Conservation (phyloP, 2,113 vertebrate species). For the Narcine bancroftii region DNA sequence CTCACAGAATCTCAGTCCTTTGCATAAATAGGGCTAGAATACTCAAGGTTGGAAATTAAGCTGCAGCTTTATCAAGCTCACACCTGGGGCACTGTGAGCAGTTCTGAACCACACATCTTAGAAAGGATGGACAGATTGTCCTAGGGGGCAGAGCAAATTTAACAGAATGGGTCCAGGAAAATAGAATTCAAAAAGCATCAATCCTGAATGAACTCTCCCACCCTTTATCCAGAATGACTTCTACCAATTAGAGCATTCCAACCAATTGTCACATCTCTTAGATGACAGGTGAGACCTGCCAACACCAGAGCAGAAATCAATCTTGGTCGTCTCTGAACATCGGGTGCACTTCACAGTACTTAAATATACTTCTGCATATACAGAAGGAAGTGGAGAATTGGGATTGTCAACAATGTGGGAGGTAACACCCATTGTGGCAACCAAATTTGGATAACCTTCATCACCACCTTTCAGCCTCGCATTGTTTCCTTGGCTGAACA, state of each 20-base stretch:
- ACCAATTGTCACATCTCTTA: background rate
- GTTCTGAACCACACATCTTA: no score
- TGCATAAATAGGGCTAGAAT: no score
- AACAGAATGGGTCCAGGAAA: background rate
- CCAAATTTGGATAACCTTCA: background rate
- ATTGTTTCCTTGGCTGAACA: background rate
- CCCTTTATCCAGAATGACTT: background rate
- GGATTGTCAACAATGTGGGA: background rate
- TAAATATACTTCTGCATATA: background rate
- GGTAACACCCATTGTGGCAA: background rate
- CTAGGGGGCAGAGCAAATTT: background rate
- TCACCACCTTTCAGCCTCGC: background rate
- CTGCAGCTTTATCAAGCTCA: no score
- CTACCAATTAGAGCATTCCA: background rate
- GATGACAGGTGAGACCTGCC: background rate
- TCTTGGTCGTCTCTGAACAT: background rate
- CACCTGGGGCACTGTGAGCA: no score
- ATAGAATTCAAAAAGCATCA: background rate
- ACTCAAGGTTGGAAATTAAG: no score
- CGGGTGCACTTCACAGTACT: background rate
- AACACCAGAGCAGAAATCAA: background rate
- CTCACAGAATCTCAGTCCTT: no score
- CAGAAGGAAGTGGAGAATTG: background rate
- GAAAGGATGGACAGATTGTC: no score
- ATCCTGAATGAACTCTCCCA: background rate